Percentiles rank a stretch among this genome's conserved stretches.
Conservation (phyloP, 2,113 vertebrate genomes). For the Myxocyprinus asiaticus region DNA sequence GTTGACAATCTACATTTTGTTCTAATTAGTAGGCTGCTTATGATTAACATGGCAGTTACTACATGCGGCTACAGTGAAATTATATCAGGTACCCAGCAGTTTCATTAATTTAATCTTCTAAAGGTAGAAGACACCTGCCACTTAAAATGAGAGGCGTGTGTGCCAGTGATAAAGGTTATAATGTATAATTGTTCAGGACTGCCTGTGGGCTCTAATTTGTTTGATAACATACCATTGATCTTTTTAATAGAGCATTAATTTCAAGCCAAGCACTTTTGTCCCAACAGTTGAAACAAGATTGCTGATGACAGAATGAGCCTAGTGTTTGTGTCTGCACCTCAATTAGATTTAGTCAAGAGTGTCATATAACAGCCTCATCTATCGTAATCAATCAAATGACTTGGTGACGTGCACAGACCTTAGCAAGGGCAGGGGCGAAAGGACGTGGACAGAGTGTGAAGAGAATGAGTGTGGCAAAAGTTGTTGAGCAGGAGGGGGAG, state of each 20-base stretch:
- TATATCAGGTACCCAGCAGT: not conserved
- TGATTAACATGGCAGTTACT: not conserved
- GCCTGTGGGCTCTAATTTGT: not conserved
- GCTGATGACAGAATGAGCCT: slow-evolving; percentile 48
- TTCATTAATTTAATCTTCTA: not conserved
- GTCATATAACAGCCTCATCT: slow-evolving; percentile 20
- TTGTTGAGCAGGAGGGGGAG: no score
- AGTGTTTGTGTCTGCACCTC: slow-evolving; percentile 28
- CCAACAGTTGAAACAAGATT: slow-evolving; percentile 35
- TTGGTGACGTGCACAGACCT: no score
- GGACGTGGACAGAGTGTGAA: no score
- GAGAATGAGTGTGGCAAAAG: no score
- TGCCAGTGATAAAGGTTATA: not conserved
- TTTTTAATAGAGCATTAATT: slow-evolving; percentile 20
- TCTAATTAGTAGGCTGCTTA: not conserved
- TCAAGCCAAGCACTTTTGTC: slow-evolving; percentile 32
- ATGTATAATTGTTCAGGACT: not conserved
- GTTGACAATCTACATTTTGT: no score
- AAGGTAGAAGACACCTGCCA: not conserved
- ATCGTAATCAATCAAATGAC: slow-evolving; percentile 26
- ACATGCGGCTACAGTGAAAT: not conserved
- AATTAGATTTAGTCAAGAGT: slow-evolving; percentile 45
- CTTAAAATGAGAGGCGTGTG: not conserved
- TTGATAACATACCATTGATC: slow-evolving; percentile 5
- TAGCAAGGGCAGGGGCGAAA: no score